Base-by-base conservation (phyloP, 1,140 invertebrate species). In the Drosophila repleta region DNA sequence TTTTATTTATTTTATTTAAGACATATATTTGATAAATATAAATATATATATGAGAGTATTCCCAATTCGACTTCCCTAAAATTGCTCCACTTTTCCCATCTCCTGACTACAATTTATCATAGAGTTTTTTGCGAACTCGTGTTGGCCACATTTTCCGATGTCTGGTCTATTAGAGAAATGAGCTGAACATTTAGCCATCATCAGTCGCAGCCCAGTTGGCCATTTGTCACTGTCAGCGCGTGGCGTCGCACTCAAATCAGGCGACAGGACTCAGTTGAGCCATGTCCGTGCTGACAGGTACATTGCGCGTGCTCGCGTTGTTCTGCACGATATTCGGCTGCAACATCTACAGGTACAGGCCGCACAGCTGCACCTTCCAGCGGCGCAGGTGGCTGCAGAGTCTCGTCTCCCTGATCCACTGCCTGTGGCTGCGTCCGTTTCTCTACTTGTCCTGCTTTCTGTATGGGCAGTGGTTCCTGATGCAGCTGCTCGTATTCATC, bases 211-310 rank as follows among this genome's bases (percentile, higher is more conserved):
- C 24, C 37, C 43, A 53, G 24, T 65, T 15, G 61, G 63, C 45
- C 37, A 70, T 70, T 70, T 58, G 57, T 71, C 68, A 71, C 51
- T 15, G 68, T 66, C 68, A 39, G 58, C 66, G 29, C 58, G 52
- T 62, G 66, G 29, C 52, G 17, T 1, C 6, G 21, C 24, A 43
- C 11, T 45, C 17, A 10, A 45, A 1, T 2, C 11, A 1, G 0
- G n/a, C 18, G 8, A 41, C 18, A 32, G 69, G 66, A 20, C 66
- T 76, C 64, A 83, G 79, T 82, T 58, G 52, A 56, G 45, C 45
- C 46, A 83, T 84, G 80, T 79, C 76, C 56, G 61, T 41, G 57
- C 56, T 84, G 68, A 73, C 72, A 65, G 57, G 41, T 48, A 13
- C 72, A 41, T 15, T 84, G 39, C 66, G 70, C 35, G 41, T 76